A percentile compares a stretch with the other conserved stretches of the same genome.
Evolutionary conservation across 1,140 invertebrate species (phyloP).

Genomic region (Bombus superbus): DNA sequence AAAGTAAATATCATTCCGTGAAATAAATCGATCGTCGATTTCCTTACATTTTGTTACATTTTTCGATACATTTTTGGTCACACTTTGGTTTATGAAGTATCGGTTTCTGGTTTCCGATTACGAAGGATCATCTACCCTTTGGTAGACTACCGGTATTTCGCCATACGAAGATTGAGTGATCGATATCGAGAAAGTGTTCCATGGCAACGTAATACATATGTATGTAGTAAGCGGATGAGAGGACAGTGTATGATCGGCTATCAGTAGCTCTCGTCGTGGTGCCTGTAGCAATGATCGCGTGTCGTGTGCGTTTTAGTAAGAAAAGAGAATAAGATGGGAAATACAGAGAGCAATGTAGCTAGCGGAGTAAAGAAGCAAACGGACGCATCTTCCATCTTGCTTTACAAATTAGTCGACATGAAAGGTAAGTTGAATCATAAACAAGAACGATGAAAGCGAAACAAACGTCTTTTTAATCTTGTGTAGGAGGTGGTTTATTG

Average conservation of each 20-base stretch:
- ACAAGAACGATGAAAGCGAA: neutral
- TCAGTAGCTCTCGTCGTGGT: too few relatives aligned
- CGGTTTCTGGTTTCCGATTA: too few relatives aligned
- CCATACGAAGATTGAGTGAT: slow-evolving; percentile 28
- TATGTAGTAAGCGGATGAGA: neutral
- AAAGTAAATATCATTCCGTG: neutral
- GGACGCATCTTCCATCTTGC: slow-evolving; percentile 89
- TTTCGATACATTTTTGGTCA: neutral
- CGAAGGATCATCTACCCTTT: neutral
- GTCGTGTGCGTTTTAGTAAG: neutral
- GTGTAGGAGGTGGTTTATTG: slow-evolving; percentile 92
- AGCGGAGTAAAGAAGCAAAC: slow-evolving; percentile 96
- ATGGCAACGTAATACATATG: slow-evolving; percentile 43
- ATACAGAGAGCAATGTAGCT: slow-evolving; percentile 95
- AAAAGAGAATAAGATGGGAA: slow-evolving; percentile 87
- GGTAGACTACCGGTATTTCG: neutral
- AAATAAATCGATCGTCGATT: neutral
- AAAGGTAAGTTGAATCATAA: slow-evolving; percentile 86
- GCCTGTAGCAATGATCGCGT: neutral
- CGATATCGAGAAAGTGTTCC: slow-evolving; percentile 45
- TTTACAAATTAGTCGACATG: slow-evolving; percentile 93
- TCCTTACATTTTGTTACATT: neutral
- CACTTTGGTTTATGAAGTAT: too few relatives aligned
- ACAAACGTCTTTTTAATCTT: neutral
- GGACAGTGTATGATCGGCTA: neutral